Evolutionary conservation across 2,113 vertebrate genomes (phyloP).

Genomic region (Dicaeum eximium): DNA sequence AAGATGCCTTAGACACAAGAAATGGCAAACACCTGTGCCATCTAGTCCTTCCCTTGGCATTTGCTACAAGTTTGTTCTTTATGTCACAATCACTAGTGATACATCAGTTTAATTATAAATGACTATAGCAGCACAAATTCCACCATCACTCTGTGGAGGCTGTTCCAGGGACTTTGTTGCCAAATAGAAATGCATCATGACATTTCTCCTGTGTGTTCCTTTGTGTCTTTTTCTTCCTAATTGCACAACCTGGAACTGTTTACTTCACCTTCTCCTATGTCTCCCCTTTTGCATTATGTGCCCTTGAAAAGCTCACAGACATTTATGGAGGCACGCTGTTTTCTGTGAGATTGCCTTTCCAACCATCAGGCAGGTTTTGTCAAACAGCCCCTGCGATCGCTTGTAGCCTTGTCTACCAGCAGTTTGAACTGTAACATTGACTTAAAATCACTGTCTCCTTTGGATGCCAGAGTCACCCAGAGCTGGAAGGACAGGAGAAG

Average conservation of each 20-base stretch:
- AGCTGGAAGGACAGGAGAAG: background rate
- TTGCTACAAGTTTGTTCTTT: background rate
- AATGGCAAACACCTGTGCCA: slow-evolving; percentile 1
- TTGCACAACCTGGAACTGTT: background rate
- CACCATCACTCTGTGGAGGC: background rate
- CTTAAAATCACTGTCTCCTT: background rate
- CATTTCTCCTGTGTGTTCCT: background rate
- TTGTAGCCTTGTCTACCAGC: background rate
- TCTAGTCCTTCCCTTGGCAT: background rate
- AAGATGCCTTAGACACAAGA: background rate
- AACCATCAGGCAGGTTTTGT: background rate
- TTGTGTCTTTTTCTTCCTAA: slow-evolving; percentile 10
- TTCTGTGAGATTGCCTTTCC: background rate
- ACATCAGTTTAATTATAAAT: slow-evolving; percentile 2
- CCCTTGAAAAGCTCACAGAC: background rate
- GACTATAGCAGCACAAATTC: background rate
- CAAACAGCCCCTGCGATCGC: background rate
- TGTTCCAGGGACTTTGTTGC: background rate
- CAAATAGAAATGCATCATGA: background rate
- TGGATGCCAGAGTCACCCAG: background rate
- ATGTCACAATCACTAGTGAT: background rate
- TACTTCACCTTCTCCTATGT: background rate
- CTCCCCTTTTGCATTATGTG: background rate
- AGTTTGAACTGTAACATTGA: slow-evolving; percentile 10
- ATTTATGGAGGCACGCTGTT: background rate